These are phyloP conservation scores for Podilymbus podiceps DNA, from an alignment of 2,113 vertebrate species.

Conservation along the genomic window DNA sequence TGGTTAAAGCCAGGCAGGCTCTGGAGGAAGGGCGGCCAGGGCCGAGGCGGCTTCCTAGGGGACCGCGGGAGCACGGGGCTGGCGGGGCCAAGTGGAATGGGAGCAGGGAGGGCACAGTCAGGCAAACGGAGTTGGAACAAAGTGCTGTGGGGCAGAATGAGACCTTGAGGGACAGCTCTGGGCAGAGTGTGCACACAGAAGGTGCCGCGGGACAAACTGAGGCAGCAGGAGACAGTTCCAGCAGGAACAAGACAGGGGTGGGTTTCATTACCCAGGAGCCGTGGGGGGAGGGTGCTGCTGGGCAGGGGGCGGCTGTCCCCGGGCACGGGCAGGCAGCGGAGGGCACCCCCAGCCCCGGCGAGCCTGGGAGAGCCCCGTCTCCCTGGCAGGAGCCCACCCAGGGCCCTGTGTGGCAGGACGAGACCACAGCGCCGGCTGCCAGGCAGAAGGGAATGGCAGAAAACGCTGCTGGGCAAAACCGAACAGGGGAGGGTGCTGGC, in stretches of 20 bases:
- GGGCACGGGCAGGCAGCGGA: fast-evolving
- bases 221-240: background rate
- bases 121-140: background rate
- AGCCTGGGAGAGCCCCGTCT: fast-evolving
- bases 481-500: fast-evolving
- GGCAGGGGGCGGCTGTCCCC: background rate
- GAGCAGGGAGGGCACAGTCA: background rate
- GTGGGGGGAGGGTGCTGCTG: background rate
- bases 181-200: fast-evolving
- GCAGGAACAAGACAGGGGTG: background rate
- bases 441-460: fast-evolving
- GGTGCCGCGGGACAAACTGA: fast-evolving
- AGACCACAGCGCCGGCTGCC: background rate
- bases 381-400: fast-evolving
- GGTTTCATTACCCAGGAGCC: background rate
- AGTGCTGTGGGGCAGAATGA: background rate
- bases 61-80: fast-evolving
- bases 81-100: background rate
- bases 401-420: fast-evolving
- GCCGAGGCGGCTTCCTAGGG: fast-evolving
- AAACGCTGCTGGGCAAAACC: background rate
- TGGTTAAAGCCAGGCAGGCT: constrained; percentile 19
- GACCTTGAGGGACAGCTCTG: background rate
- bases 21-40: background rate
- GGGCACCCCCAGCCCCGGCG: fast-evolving